These are phyloP conservation scores for Oegoconia quadripuncta DNA, from an alignment of 2,888 invertebrate genomes.

Conservation along the genomic window DNA sequence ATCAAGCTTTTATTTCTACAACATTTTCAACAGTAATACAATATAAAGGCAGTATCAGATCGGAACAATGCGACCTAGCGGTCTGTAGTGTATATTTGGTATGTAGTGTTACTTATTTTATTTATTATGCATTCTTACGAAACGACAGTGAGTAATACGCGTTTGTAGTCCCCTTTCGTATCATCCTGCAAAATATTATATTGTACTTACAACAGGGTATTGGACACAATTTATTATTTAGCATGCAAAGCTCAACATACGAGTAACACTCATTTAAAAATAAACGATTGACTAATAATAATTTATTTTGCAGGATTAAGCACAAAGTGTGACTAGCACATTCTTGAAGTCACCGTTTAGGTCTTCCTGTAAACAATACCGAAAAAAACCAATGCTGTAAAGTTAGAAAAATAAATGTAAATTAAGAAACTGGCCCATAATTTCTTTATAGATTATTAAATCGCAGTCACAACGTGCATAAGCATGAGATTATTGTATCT, in stretches of 20 bases:
- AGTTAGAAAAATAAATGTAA: conserved; percentile 36
- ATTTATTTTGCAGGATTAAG: conserved; percentile 66
- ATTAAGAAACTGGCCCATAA: conserved; percentile 68
- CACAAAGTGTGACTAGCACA: conserved; percentile 80
- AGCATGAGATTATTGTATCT: conserved; percentile 33
- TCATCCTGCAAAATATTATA: conserved; percentile 82
- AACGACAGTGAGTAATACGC: conserved; percentile 80
- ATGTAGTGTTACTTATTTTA: background rate
- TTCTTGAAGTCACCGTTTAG: conserved; percentile 83
- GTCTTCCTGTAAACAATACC: conserved; percentile 81
- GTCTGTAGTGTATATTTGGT: no score
- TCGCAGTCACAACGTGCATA: conserved; percentile 53
- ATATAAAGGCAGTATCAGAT: conserved; percentile 65
- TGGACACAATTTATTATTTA: conserved; percentile 15
- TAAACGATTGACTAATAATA: conserved; percentile 31
- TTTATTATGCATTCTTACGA: conserved; percentile 55
- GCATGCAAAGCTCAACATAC: conserved; percentile 51
- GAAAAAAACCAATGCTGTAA: conserved; percentile 53
- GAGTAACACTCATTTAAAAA: conserved; percentile 44
- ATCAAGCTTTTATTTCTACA: conserved; percentile 65
- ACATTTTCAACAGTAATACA: conserved; percentile 66
- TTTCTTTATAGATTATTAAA: conserved; percentile 34
- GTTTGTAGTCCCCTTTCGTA: conserved; percentile 84
- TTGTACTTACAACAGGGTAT: conserved; percentile 39
- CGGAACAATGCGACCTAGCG: conserved; percentile 41